Evolutionary conservation across 2,797 vertebrate species (phyloP), one percentile per base, ranked within the genome.

Genomic region (Oryzias sinensis): DNA sequence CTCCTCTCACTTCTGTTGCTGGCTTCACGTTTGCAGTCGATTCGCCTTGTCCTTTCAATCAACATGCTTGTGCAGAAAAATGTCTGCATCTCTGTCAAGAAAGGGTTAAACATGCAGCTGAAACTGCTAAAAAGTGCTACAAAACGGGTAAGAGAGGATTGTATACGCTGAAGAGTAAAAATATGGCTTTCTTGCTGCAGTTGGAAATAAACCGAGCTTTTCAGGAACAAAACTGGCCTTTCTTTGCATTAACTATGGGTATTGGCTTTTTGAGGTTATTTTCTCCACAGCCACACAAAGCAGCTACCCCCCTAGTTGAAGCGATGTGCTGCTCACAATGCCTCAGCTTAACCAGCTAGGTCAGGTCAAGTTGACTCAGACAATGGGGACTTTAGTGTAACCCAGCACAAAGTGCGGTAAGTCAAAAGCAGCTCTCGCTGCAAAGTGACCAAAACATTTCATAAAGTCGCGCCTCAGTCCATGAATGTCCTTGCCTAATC

Each of bases 321-420:
- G 91, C 90, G 85, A 92, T 91, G 91, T 92, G 90, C 91, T 87
- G 90, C 79, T 87, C 88, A 91, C 92, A 93, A 93, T 92, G 89
- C 87, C 72, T 87, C 89, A 93, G 92, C 92, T 92, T 93, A 93
- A 93, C 91, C 91, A 93, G 92, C 89, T 81, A 90, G 92, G 92
- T 93, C 92, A 90, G 92, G 91, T 92, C 92, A 93, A 93, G 90
- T 93, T 93, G 90, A 92, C 84, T 90, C 87, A 88, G 87, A 93
- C 92, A 93, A 93, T 90, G 70, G 87, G 72, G 91, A 90, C 90
- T 92, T 91, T 90, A 90, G 91, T 88, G 86, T 91, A 87, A 89
- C 84, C 89, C 89, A 89, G 88, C 89, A 84, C 87, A 72, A 81
- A 89, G 90, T 91, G 89, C 87, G 74, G 71, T n/a, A n/a, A n/a